phyloP scores from a whole-genome alignment of 2,113 vertebrate genomes.

The Synodontis membranacea region DNA sequence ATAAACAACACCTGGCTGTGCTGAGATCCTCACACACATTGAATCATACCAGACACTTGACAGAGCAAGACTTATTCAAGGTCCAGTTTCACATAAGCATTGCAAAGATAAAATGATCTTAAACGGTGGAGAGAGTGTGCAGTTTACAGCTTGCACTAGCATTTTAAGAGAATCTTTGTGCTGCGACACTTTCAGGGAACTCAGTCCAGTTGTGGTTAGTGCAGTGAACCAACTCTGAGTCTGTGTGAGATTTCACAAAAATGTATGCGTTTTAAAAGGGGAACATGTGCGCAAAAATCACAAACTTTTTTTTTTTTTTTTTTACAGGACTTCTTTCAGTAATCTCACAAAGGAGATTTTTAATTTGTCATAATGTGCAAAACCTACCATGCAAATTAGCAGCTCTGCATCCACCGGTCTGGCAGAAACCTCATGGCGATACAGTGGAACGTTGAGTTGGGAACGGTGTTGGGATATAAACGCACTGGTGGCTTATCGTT shows the following conservation, averaged over 20 bases:
- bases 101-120: not conserved
- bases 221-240: not conserved
- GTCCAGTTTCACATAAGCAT: not conserved
- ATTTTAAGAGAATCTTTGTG: not conserved
- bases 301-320: too few species aligned
- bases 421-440: slow-evolving; percentile 70
- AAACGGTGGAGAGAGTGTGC: not conserved
- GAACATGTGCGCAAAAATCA: not conserved
- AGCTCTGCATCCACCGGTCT: slow-evolving; percentile 66
- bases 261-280: not conserved
- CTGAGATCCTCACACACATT: too few species aligned
- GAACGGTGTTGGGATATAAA: slow-evolving; percentile 43
- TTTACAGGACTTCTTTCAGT: not conserved
- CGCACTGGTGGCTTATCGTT: slow-evolving; percentile 54
- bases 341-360: not conserved
- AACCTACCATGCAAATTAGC: slow-evolving; percentile 77
- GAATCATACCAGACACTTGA: not conserved
- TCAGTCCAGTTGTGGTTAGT: not conserved
- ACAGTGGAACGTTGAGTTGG: slow-evolving; percentile 66
- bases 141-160: not conserved
- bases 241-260: not conserved
- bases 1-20: not conserved
- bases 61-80: not conserved
- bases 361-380: not conserved
- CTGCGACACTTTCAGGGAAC: not conserved